These are phyloP conservation scores for Euwallacea similis DNA, from an alignment of 1,140 invertebrate species.

Conservation along the genomic window DNA sequence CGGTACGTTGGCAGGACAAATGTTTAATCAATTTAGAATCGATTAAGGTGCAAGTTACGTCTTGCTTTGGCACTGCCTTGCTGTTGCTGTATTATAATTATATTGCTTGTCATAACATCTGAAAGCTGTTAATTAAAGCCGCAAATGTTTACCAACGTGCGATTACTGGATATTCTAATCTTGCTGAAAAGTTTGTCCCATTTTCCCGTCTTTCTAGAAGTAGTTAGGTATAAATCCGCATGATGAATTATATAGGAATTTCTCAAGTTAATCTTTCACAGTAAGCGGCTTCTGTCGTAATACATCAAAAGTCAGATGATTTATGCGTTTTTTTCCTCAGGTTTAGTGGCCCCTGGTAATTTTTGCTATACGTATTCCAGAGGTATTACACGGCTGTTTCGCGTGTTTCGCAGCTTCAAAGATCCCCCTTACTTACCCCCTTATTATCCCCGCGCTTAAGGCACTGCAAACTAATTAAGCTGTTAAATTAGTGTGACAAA, in stretches of 20 bases:
- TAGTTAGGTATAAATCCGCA: conserved; percentile 27
- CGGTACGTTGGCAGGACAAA: not conserved
- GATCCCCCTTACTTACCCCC: not conserved
- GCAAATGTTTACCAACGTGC: not conserved
- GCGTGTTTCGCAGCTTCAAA: not conserved
- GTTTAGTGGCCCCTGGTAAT: conserved; percentile 20
- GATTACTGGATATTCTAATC: not conserved
- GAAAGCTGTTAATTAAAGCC: not conserved
- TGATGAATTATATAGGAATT: conserved; percentile 33
- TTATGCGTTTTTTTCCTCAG: conserved; percentile 26
- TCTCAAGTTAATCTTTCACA: conserved; percentile 33
- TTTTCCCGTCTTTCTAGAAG: not conserved
- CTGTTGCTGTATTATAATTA: not conserved
- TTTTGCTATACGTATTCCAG: conserved; percentile 16
- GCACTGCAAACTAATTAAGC: conserved; percentile 1
- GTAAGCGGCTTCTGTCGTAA: conserved; percentile 33
- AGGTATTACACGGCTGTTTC: not conserved
- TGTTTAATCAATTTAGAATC: conserved; percentile 3
- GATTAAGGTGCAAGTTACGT: not conserved
- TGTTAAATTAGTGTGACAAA: conserved; percentile 5
- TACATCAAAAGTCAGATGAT: conserved; percentile 34
- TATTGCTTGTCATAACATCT: conserved; percentile 2
- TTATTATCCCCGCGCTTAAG: not conserved
- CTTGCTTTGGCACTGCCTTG: too few relatives aligned
- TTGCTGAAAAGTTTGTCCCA: conserved; percentile 9